phyloP scores from a whole-genome alignment of 2,797 vertebrate genomes.

The Esox masquinongy region DNA sequence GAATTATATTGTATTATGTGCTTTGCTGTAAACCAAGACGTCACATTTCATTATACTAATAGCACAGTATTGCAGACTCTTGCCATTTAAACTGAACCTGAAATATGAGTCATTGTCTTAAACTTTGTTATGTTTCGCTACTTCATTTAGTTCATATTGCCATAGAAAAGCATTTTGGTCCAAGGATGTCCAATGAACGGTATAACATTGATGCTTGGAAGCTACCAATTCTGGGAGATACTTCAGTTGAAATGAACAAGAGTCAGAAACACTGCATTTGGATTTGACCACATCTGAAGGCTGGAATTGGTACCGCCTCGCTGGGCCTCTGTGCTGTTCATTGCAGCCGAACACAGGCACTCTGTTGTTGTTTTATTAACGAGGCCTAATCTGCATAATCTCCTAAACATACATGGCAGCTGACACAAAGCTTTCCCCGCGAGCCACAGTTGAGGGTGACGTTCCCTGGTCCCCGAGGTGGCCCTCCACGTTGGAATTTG shows the following conservation, averaged over 20 bases:
- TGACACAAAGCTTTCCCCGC: conserved; percentile 75
- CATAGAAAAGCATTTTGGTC: background rate
- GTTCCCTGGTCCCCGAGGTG: conserved; percentile 52
- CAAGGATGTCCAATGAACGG: conserved; percentile 32
- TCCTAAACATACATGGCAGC: conserved; percentile 73
- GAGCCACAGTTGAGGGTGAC: conserved; percentile 53
- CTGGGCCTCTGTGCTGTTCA: conserved; percentile 2
- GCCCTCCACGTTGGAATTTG: conserved; percentile 18
- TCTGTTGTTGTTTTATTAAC: conserved; percentile 5
- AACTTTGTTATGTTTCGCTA: conserved; percentile 43
- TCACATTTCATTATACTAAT: conserved; percentile 23
- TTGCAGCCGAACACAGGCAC: conserved; percentile 1
- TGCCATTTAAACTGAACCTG: conserved; percentile 31
- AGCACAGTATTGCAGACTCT: conserved; percentile 35
- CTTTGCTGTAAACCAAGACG: conserved; percentile 32
- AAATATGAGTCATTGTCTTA: conserved; percentile 26
- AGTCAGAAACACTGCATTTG: conserved; percentile 3
- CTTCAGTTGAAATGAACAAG: background rate
- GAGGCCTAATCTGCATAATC: conserved; percentile 23
- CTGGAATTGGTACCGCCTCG: background rate
- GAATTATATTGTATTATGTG: conserved; percentile 12
- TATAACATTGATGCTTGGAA: conserved; percentile 11
- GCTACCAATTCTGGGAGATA: background rate
- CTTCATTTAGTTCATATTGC: conserved; percentile 40
- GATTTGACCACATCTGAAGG: background rate